phyloP scores from a whole-genome alignment of 2,113 vertebrate species.

The Abramis brama region DNA sequence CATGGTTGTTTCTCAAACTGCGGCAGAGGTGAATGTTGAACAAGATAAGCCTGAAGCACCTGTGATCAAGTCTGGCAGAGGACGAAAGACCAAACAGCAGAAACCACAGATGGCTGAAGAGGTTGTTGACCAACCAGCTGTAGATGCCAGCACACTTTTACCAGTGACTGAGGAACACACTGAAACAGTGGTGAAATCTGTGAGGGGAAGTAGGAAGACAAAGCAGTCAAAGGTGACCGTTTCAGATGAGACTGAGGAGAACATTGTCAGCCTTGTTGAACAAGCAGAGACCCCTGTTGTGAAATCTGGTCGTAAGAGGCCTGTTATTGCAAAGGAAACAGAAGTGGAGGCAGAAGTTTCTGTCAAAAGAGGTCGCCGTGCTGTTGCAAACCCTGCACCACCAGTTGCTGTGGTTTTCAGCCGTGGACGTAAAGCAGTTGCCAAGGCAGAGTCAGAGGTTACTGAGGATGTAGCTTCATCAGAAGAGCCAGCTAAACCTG shows the following conservation, averaged over 20 bases:
- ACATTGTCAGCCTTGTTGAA: neutral
- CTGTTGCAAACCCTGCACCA: neutral
- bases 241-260: conserved; percentile 8
- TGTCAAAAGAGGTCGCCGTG: conserved; percentile 46
- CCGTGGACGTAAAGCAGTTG: conserved; percentile 42
- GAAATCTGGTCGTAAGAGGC: conserved; percentile 20
- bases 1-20: neutral
- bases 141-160: conserved; percentile 28
- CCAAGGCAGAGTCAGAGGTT: neutral
- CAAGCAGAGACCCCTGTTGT: neutral
- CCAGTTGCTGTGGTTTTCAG: conserved; percentile 26
- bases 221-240: conserved; percentile 17
- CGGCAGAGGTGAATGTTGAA: conserved; percentile 20
- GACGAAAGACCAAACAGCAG: conserved; percentile 43
- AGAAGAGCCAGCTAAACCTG: neutral
- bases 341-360: conserved; percentile 35
- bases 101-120: conserved; percentile 45
- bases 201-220: conserved; percentile 5
- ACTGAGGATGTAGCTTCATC: neutral
- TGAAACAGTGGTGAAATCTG: conserved; percentile 2
- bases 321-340: neutral
- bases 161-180: conserved; percentile 10
- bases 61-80: conserved; percentile 48
- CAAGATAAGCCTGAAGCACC: conserved; percentile 17
- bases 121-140: neutral